A percentile compares a stretch with the other conserved stretches of the same genome.
phyloP scores from a whole-genome alignment of 2,888 invertebrate genomes.

The Electrophaes corylata region DNA sequence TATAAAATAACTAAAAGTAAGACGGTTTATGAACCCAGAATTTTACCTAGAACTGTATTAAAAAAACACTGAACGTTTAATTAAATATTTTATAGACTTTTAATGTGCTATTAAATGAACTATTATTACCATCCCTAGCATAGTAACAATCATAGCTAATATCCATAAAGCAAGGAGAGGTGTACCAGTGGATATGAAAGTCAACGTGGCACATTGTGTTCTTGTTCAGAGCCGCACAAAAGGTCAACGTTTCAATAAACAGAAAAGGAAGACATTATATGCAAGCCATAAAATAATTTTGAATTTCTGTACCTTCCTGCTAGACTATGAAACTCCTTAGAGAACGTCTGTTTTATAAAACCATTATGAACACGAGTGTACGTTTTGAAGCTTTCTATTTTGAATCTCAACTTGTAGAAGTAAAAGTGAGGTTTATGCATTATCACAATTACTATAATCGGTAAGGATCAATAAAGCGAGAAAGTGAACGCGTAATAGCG shows the following conservation, averaged over 20 bases:
- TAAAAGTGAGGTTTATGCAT: conserved; percentile 68
- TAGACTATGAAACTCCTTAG: conserved; percentile 27
- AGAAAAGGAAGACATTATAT: conserved; percentile 31
- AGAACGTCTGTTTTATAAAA: conserved; percentile 44
- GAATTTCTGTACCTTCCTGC: conserved; percentile 29
- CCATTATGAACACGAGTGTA: conserved; percentile 60
- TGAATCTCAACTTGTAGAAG: conserved; percentile 45
- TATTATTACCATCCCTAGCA: background rate
- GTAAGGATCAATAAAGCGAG: conserved; percentile 60
- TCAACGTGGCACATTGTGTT: conserved; percentile 6
- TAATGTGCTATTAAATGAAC: too few relatives aligned
- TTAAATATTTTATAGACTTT: too few relatives aligned
- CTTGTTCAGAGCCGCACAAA: conserved; percentile 9
- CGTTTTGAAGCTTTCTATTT: conserved; percentile 58
- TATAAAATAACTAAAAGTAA: too few relatives aligned
- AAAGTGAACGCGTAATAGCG: conserved; percentile 56
- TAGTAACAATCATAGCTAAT: background rate
- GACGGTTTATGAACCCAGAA: too few relatives aligned
- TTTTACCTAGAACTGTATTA: too few relatives aligned
- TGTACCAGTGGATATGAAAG: background rate
- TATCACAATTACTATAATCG: conserved; percentile 67
- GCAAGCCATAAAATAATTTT: conserved; percentile 32
- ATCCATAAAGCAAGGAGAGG: too few relatives aligned
- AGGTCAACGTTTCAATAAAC: conserved; percentile 32
- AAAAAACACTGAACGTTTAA: too few relatives aligned